Evolutionary conservation across 2,797 vertebrate species (phyloP).

Genomic region (Pangasius larnaudii): DNA sequence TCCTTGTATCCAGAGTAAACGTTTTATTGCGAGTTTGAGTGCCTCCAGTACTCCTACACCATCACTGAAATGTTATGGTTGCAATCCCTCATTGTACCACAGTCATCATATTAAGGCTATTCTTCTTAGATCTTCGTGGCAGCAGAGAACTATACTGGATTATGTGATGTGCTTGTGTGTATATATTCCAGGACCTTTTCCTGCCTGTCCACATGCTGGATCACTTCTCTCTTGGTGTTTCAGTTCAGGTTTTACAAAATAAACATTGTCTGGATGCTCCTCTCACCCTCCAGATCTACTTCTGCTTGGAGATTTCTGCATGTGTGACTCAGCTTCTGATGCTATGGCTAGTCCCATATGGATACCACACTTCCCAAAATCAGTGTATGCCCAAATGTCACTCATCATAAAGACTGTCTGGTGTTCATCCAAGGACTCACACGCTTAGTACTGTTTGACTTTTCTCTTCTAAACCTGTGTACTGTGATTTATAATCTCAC

Average conservation of each 20-base stretch:
- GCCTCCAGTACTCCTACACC: background rate
- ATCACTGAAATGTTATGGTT: background rate
- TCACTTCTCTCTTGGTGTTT: background rate
- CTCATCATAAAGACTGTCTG: background rate
- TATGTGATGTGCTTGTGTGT: background rate
- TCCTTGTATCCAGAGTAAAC: background rate
- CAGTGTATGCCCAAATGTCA: background rate
- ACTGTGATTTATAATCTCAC: background rate
- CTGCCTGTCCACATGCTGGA: background rate
- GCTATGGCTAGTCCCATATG: too few relatives aligned
- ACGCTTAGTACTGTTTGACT: background rate
- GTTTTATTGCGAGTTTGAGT: background rate
- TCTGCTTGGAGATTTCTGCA: background rate
- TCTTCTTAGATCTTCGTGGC: background rate
- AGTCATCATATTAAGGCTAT: background rate
- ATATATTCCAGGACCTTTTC: background rate
- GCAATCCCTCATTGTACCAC: background rate
- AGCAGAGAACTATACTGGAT: background rate
- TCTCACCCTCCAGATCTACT: too few relatives aligned
- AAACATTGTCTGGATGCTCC: background rate
- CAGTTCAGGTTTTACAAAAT: background rate
- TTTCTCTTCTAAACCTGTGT: background rate
- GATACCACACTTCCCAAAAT: background rate
- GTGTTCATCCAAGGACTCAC: background rate
- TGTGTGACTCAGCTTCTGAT: too few relatives aligned